Base-by-base conservation (phyloP, 2,113 vertebrate species). In the Alligator mississippiensis region DNA sequence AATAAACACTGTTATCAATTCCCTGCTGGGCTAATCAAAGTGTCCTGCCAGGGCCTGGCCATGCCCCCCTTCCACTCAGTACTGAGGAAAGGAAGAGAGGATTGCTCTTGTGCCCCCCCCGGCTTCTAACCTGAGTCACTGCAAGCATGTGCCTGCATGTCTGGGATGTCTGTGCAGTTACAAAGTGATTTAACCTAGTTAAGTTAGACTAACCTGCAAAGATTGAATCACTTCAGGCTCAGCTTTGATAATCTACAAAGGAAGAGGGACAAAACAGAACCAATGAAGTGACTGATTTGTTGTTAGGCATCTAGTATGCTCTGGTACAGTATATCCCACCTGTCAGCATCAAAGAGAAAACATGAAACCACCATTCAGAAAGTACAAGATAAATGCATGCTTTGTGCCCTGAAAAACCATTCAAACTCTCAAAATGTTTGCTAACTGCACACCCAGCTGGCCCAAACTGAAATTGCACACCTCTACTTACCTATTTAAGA, bases 361-460 rank as follows among this genome's bases (percentile, higher is more conserved):
- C 1, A 6, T 3, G 16, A 88, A 95, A 87, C 19, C 7, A 58
- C 25, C 22, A 7, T 47, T 74, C 34, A 74, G 47, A 38, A 24
- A 80, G 34, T 0, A 68, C 28, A 15, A 9, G 28, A 18, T 25
- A 91, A 90, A 89, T 6, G 76, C 85, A 82, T 3, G 1, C 61
- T 70, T 61, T 77, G 1, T 4, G 19, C 17, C 34, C 38, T n/a
- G 11, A 77, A 90, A 87, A 77, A 74, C 25, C 70, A 47, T 13
- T 74, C 70, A 74, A 15, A 30, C 21, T 34, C 87, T 28, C 83
- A 3, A 90, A 60, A 58, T 55, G 84, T 75, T 92, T 92, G 96
- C 64, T 88, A 93, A 96, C 2, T 95, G 95, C 96, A 95, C 96
- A 96, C 94, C 93, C 95, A 89, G 81, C 96, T 94, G 96, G 93